Base-by-base conservation (phyloP, 2,888 invertebrate genomes). In the Apotomis turbidana region DNA sequence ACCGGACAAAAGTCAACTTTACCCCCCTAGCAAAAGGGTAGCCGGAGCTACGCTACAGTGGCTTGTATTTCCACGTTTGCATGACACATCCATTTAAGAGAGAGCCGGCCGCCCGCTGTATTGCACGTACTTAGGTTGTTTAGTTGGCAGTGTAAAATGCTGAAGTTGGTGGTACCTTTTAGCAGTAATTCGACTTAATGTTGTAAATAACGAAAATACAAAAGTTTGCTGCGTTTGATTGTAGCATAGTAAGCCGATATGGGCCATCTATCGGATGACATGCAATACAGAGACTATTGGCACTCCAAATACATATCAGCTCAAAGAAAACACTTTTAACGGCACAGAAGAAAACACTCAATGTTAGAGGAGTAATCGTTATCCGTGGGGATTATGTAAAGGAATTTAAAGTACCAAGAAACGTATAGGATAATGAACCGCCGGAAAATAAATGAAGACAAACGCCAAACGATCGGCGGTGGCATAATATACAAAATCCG, bases 21-120 rank as follows among this genome's bases (percentile, higher is more conserved):
- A 76, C 41, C 9, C 0, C 57, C 2, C 5, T 0, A 6, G 12
- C 0, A 57, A 15, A 72, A 36, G 58, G 68, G 58, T n/a, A 27
- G 2, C 3, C 41, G 4, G 46, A 9, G 46, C 15, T n/a, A 58
- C 62, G 38, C 49, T 55, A 67, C 61, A 27, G 36, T 49, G 64
- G 72, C 78, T 78, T 76, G 79, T 82, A 82, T 81, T 85, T 83
- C 83, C 83, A 79, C 77, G 80, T 77, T 78, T 79, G 79, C 82
- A 84, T 83, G 87, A 87, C 87, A 87, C 83, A 87, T 88, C 86
- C 84, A 84, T 88, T 88, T 87, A 82, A 83, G 80, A 76, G 77
- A 81, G 83, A 81, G 83, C 81, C 81, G 80, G 76, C 80, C 78
- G 83, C 79, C 80, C 80, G 80, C 81, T 79, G 82, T 79, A 78